These are phyloP conservation scores for Drosophila affinis DNA, from an alignment of 2,888 invertebrate species.

Conservation along the genomic window DNA sequence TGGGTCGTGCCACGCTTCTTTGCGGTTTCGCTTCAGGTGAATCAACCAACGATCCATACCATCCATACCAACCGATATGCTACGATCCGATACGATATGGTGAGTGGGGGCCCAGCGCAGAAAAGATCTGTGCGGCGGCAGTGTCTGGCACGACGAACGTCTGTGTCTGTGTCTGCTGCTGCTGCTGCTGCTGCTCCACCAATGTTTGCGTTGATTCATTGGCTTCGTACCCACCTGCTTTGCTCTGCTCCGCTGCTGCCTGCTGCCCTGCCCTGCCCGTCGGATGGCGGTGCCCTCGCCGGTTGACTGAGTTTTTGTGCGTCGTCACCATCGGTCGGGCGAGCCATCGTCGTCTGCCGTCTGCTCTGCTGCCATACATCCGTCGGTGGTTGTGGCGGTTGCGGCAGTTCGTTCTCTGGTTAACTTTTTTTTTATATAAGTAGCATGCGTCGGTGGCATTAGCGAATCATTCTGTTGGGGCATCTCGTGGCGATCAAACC, in stretches of 20 bases:
- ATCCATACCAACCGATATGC: background rate
- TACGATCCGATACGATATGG: constrained; percentile 8
- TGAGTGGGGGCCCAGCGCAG: too few relatives aligned
- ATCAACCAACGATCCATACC: constrained; percentile 25
- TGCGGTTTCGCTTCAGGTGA: constrained; percentile 31
- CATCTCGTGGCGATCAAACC: constrained; percentile 57
- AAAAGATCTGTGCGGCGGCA: constrained; percentile 10
- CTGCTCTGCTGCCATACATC: background rate
- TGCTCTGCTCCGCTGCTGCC: constrained; percentile 20
- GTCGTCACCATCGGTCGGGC: constrained; percentile 29
- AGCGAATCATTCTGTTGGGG: constrained; percentile 74
- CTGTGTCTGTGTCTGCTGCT: constrained; percentile 18
- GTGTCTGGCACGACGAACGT: constrained; percentile 47
- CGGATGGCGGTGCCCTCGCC: constrained; percentile 43
- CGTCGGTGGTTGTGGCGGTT: background rate
- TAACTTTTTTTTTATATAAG: constrained; percentile 73
- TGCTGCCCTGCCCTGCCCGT: constrained; percentile 35
- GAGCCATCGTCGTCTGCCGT: constrained; percentile 13
- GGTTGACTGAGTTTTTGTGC: constrained; percentile 71
- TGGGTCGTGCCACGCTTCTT: constrained; percentile 21
- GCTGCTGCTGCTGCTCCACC: constrained; percentile 1
- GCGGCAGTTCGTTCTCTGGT: background rate
- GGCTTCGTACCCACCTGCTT: constrained; percentile 30
- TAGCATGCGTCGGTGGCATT: constrained; percentile 67
- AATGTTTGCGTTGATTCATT: constrained; percentile 69